Conservation (phyloP, 2,113 vertebrate genomes). For the Charadrius vociferus region DNA sequence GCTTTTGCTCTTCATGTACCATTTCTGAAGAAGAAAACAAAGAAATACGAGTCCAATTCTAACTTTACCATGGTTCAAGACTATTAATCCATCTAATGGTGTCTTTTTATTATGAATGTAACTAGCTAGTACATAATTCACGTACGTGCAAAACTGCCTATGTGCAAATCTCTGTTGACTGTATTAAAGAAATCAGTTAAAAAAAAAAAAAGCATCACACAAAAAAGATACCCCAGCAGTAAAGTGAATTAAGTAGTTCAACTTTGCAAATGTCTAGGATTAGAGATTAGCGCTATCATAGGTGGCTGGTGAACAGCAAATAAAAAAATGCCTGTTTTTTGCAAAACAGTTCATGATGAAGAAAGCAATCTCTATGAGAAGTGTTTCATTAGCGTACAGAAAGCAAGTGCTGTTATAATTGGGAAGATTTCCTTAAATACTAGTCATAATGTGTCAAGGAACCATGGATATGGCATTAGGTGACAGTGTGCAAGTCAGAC, state of each 20-base stretch:
- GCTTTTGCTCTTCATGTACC: background rate
- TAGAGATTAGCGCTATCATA: background rate
- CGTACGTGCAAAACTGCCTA: background rate
- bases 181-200: background rate
- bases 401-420: background rate
- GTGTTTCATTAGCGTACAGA: background rate
- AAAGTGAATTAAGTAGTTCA: background rate
- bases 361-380: background rate
- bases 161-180: background rate
- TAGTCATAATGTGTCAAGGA: background rate
- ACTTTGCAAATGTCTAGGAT: background rate
- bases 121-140: background rate
- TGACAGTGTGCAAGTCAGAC: background rate
- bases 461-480: background rate
- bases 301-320: background rate
- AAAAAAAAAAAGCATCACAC: background rate
- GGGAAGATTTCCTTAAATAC: background rate
- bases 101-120: background rate
- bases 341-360: background rate
- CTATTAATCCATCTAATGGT: background rate
- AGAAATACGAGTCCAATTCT: background rate
- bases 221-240: background rate
- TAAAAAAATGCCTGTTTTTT: background rate
- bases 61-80: background rate
- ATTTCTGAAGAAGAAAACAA: background rate